Evolutionary conservation across 2,888 invertebrate genomes (phyloP), one percentile per base, ranked within the genome.

Genomic region (Ormyrus labotus): DNA sequence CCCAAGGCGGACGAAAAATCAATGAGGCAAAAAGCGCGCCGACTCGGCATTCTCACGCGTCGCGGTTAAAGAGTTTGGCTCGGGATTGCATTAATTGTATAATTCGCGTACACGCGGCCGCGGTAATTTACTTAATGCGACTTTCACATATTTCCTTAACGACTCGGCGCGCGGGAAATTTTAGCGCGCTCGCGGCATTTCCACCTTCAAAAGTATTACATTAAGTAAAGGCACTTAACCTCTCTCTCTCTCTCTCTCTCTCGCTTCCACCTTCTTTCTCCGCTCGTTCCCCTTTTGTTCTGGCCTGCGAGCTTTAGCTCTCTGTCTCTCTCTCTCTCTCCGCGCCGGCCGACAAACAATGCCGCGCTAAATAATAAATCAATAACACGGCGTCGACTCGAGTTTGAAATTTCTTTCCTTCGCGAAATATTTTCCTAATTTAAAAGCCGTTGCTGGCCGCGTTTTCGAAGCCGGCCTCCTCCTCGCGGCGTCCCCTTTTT

Each of bases 331-430:
- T 19, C 19, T 19, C 19, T 19, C 19, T 19, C 19, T 19, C 19
- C 19, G 19, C 19, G 19, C 19, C 19, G 45, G 55, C 69, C 65
- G 76, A 73, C 82, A 70, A 81, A 82, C 82, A 82, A 80, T 73
- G 72, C 65, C 69, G 75, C 83, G 83, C 85, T 87, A 87, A 87
- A 87, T 86, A 86, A 87, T 87, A 87, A 87, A 87, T 87, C 87
- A 87, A 87, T 87, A 87, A 87, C 83, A 82, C 84, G 9, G 63
- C 68, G 50, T 19, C 19, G 19, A 19, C 19, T 11, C 3, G 50
- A 55, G 69, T 34, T 48, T 60, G 45, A 64, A 78, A 71, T 78
- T 65, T 65, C 77, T 64, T 77, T 64, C 57, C 53, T 70, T 19
- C 19, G 19, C 19, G 19, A 19, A 19, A 19, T 19, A 19, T 19